Evolutionary conservation across 2,113 vertebrate species (phyloP), one percentile per base, ranked within the genome.

Genomic region (Megaleporinus macrocephalus): DNA sequence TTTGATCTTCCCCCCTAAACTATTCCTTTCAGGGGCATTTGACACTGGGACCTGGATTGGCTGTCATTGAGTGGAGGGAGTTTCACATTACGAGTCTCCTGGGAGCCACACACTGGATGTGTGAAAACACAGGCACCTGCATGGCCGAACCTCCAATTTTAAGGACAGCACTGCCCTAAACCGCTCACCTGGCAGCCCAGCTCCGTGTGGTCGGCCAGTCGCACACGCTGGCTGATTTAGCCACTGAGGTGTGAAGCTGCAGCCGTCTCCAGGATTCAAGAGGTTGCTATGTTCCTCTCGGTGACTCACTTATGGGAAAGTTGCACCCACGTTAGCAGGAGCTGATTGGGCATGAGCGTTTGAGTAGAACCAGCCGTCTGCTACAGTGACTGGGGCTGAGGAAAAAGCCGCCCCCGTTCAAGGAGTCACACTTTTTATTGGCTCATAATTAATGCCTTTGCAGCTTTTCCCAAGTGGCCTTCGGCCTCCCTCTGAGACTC

Each of bases 361-460:
- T 76, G 65, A 71, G 62, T 70, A 81, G 71, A 83, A 63, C 22
- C 80, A 76, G 55, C 44, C 69, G 59, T 76, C 44, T 57, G 47
- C 63, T 53, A 20, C 33, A 59, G 63, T 62, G 53, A 47, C 68
- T 74, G 77, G 1, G 81, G 41, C 71, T 78, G 63, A 77, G 66
- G 68, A 33, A 81, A 84, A 85, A 76, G 12, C 41, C 29, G 24
- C 55, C 78, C 59, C 51, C 53, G 63, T 75, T 85, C 29, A 77
- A 62, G 71, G 62, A 86, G 59, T 87, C 73, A 79, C 84, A 77
- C 78, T 61, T 84, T 87, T 87, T 87, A 87, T 68, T 73, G 79
- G 78, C 78, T 79, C 76, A 81, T 85, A 86, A 88, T 85, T 85
- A 79, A 84, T 69, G 49, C 57, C 75, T 84, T 76, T 66, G 30